phyloP scores from a whole-genome alignment of 2,113 vertebrate species.

The Pelmatolapia mariae region DNA sequence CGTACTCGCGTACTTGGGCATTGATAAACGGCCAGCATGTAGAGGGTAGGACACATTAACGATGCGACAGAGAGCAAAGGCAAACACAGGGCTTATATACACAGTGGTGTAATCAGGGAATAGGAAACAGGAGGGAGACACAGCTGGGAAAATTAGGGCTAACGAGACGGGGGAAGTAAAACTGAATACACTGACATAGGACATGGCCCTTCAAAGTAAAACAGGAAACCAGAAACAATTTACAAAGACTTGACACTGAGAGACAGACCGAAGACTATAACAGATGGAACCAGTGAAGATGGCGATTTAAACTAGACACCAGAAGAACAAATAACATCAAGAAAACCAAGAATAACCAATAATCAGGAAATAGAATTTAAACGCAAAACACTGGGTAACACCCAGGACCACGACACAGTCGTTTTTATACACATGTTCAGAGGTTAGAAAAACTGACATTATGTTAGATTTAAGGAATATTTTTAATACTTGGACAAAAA shows the following conservation, averaged over 20 bases:
- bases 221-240: background rate
- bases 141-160: background rate
- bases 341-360: too few species aligned
- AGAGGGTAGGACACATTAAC: accelerated
- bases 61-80: accelerated
- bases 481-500: background rate
- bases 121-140: background rate
- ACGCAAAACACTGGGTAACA: too few species aligned
- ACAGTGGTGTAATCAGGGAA: background rate
- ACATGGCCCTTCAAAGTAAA: background rate
- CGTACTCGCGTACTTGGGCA: too few species aligned
- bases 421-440: too few species aligned
- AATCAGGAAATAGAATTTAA: too few species aligned
- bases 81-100: background rate
- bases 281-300: background rate
- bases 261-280: background rate
- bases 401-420: too few species aligned
- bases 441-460: too few species aligned
- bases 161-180: background rate
- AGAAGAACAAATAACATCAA: too few species aligned
- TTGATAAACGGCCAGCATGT: too few species aligned
- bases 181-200: background rate
- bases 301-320: background rate
- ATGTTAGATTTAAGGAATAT: too few species aligned
- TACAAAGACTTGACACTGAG: background rate